Conservation (phyloP, 2,888 invertebrate genomes). For the Cheilosia impressa region DNA sequence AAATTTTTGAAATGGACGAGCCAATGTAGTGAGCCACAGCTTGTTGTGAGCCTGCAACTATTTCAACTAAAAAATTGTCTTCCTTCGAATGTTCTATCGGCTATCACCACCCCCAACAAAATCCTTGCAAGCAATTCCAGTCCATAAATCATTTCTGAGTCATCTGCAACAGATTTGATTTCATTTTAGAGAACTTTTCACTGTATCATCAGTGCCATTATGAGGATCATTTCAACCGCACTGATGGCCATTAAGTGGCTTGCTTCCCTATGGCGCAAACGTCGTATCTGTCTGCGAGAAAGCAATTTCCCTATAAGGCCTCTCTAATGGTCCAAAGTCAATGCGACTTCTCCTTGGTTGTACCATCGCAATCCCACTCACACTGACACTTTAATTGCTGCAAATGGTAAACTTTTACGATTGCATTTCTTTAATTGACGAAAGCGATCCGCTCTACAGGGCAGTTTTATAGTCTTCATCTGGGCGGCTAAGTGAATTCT, state of each 20-base stretch:
- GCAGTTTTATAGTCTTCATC: conserved; percentile 29
- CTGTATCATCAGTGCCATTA: background rate
- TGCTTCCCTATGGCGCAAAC: background rate
- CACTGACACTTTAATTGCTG: conserved; percentile 64
- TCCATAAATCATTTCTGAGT: no score
- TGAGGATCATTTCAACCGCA: background rate
- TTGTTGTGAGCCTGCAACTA: no score
- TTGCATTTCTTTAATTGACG: conserved; percentile 53
- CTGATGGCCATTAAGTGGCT: background rate
- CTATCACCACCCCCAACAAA: no score
- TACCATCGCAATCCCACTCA: conserved; percentile 13
- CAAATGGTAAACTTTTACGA: conserved; percentile 56
- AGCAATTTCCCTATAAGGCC: background rate
- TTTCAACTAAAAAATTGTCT: no score
- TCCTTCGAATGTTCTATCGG: no score
- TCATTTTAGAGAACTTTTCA: no score
- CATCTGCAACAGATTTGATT: no score
- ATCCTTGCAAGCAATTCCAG: no score
- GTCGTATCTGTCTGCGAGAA: background rate
- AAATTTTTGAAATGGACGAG: no score
- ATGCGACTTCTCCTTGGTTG: background rate
- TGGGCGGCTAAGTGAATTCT: conserved; percentile 42
- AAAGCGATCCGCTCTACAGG: conserved; percentile 13
- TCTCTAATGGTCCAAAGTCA: background rate
- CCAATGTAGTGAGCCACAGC: no score